Percentiles rank a stretch among this genome's conserved stretches.
Conservation (phyloP, 2,113 vertebrate genomes). For the Amphiprion ocellaris region DNA sequence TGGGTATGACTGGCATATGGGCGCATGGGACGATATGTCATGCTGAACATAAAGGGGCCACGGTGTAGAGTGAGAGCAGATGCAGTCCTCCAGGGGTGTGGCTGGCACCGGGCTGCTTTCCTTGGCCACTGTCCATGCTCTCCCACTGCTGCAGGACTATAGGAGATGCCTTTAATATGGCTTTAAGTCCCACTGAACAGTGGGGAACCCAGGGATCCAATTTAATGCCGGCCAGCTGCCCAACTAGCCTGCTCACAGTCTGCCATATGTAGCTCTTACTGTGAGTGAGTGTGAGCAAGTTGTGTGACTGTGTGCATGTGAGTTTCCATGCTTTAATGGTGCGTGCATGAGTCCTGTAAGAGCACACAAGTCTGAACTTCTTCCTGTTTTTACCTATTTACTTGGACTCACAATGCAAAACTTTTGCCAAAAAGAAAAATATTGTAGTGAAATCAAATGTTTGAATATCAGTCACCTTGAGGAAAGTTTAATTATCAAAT, state of each 20-base stretch:
- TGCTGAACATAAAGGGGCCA: slow-evolving; percentile 63
- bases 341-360: slow-evolving; percentile 28
- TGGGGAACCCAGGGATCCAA: slow-evolving; percentile 82
- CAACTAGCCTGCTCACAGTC: slow-evolving; percentile 63
- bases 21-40: slow-evolving; percentile 65
- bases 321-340: slow-evolving; percentile 59
- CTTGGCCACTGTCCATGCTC: slow-evolving; percentile 78
- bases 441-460: neutral
- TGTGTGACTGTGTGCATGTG: slow-evolving; percentile 25
- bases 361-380: slow-evolving; percentile 2
- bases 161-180: slow-evolving; percentile 84
- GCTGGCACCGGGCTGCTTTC: slow-evolving; percentile 79
- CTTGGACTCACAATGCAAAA: slow-evolving; percentile 6
- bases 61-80: slow-evolving; percentile 71
- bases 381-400: neutral
- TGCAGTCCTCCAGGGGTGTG: slow-evolving; percentile 79
- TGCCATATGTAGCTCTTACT: slow-evolving; percentile 72
- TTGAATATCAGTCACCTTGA: neutral
- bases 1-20: slow-evolving; percentile 57
- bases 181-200: slow-evolving; percentile 81
- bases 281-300: slow-evolving; percentile 50
- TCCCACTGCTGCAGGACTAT: slow-evolving; percentile 74
- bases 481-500: slow-evolving; percentile 9
- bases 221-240: slow-evolving; percentile 87
- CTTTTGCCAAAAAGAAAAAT: neutral